Evolutionary conservation across 2,113 vertebrate genomes (phyloP).

Genomic region (Hippoglossus stenolepis): DNA sequence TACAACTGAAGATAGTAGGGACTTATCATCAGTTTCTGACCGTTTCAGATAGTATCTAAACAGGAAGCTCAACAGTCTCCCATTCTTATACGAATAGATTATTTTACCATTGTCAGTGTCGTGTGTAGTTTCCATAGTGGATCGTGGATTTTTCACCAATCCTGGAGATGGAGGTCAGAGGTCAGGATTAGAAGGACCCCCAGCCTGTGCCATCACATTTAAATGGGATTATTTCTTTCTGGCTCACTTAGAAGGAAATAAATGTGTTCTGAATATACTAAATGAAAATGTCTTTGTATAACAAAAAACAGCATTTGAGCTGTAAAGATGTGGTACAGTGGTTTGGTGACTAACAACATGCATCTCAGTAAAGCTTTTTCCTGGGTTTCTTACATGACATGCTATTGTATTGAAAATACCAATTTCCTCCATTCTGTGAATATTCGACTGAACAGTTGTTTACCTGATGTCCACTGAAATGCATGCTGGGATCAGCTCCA

Average conservation of each 20-base stretch:
- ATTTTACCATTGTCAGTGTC: too few species aligned
- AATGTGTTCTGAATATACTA: too few species aligned
- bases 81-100: too few species aligned
- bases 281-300: not conserved
- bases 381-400: not conserved
- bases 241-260: too few species aligned
- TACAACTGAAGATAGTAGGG: too few species aligned
- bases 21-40: too few species aligned
- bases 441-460: slow-evolving; percentile 6
- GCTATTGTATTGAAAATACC: not conserved
- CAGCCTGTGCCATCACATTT: not conserved
- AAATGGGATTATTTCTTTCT: not conserved
- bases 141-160: too few species aligned
- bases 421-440: slow-evolving; percentile 12
- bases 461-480: slow-evolving; percentile 19
- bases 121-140: too few species aligned
- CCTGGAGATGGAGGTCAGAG: not conserved
- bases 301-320: not conserved
- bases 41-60: too few species aligned
- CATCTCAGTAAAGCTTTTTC: not conserved
- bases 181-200: not conserved
- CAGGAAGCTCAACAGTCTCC: too few species aligned
- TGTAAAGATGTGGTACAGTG: not conserved
- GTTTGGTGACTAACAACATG: not conserved
- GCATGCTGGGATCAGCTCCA: slow-evolving; percentile 34